Evolutionary conservation across 2,113 vertebrate species (phyloP).

Genomic region (Triplophysa siluroides): DNA sequence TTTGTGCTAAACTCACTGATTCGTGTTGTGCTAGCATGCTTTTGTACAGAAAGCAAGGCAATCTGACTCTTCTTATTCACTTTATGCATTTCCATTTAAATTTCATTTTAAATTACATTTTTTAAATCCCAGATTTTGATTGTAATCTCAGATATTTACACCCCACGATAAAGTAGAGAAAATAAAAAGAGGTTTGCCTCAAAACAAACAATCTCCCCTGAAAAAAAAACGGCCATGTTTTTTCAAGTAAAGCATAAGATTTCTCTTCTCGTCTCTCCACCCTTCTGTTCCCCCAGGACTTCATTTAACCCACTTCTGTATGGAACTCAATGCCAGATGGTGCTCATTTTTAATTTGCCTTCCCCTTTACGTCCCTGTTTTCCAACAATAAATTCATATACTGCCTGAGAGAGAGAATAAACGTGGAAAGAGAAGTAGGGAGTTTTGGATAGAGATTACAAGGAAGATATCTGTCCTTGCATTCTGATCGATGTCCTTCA

Average conservation of each 20-base stretch:
- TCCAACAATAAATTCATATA: slow-evolving; percentile 7
- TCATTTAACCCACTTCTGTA: slow-evolving; percentile 48
- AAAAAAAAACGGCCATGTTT: slow-evolving; percentile 10
- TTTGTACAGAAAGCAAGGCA: too few species aligned
- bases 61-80: too few species aligned
- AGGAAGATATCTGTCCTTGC: background rate
- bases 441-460: background rate
- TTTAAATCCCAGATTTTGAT: too few species aligned
- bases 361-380: slow-evolving; percentile 28
- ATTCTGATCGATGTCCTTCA: background rate
- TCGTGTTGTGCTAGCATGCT: too few species aligned
- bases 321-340: slow-evolving; percentile 38
- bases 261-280: background rate
- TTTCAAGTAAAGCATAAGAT: background rate
- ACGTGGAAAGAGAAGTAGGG: background rate
- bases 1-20: too few species aligned
- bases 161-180: background rate
- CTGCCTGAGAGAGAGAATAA: background rate
- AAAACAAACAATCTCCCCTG: background rate
- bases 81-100: too few species aligned
- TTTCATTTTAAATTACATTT: too few species aligned
- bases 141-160: too few species aligned
- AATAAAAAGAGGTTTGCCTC: background rate
- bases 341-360: slow-evolving; percentile 34
- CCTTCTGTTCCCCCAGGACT: slow-evolving; percentile 29